Evolutionary conservation across 30 jellyfish, hydroid and myxozoan genomes (phyloP).

Genomic region (Hydractinia echinata): DNA sequence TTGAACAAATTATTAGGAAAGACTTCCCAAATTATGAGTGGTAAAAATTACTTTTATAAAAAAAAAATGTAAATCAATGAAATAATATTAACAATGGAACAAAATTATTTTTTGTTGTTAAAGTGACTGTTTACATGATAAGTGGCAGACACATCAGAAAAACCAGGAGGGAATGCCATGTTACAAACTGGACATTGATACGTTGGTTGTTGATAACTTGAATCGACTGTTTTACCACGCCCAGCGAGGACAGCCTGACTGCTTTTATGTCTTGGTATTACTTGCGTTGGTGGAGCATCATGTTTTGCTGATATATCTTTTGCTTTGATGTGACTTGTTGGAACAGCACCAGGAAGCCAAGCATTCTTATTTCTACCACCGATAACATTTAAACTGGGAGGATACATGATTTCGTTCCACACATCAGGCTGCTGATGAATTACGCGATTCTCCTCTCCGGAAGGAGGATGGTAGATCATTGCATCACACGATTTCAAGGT

Average conservation of each 20-base stretch:
- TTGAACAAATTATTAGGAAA: too few species aligned
- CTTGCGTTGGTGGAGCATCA: neutral
- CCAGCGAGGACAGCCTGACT: neutral
- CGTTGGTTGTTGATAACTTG: neutral
- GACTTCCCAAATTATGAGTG: too few species aligned
- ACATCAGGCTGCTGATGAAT: neutral
- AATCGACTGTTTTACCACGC: conserved; percentile 9
- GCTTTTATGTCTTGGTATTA: neutral
- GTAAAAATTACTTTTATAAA: neutral
- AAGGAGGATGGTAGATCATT: conserved; percentile 14
- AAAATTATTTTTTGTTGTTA: neutral
- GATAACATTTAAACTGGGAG: neutral
- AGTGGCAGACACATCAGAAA: neutral
- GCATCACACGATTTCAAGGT: neutral
- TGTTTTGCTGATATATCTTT: neutral
- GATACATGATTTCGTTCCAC: neutral
- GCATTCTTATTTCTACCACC: neutral
- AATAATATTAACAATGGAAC: neutral
- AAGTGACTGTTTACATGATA: neutral
- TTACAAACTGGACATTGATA: neutral
- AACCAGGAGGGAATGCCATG: neutral
- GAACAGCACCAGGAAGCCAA: neutral
- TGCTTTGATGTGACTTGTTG: too few species aligned
- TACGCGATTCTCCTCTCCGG: neutral
- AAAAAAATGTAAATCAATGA: neutral